Base-by-base conservation (phyloP, 2,113 vertebrate species). In the Corythoichthys haematopterus region DNA sequence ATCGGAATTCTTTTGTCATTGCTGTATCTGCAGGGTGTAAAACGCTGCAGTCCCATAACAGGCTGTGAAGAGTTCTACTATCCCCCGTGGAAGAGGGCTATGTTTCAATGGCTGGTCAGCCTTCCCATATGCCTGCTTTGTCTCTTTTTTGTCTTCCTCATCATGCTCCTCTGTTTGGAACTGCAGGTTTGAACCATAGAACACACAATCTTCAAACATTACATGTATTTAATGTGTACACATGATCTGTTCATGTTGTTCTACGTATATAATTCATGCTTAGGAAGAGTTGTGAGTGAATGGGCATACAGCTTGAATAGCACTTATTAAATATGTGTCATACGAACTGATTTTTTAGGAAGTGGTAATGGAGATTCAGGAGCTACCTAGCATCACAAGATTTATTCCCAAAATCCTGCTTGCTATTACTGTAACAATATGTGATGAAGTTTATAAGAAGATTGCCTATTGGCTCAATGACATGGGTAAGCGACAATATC, bases 81-180 rank as follows among this genome's bases (percentile, higher is more conserved):
- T 72, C 96, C 97, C 0, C 93, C 95, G 0, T 99, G 96, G 97
- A 97, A 96, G 82, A 93, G 96, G 37, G 80, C 94, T 37, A 65
- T 96, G 70, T 98, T 97, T 91, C 93, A 94, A 87, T 94, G 94
- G 88, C 85, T 97, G 38, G 94, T 98, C 85, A 98, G 97, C 89
- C 88, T 98, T 46, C 96, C 96, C 3, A 55, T 98, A 79, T 98
- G 97, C 86, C 84, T 98, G 71, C 74, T 93, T 84, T 97, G 95
- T 83, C 94, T 99, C 69, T 87, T 88, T 72, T 87, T 94, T 1
- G 94, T 95, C 87, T 99, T 99, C 90, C 83, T 98, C 45, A 91
- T 94, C 74, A 98, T 98, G 96, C 94, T 98, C 6, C 93, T 93
- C 86, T 99, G 97, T 89, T 93, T 98, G 85, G 94, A 96, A 88